Base-by-base conservation (phyloP, 2,113 vertebrate genomes). In the Elanoides forficatus region DNA sequence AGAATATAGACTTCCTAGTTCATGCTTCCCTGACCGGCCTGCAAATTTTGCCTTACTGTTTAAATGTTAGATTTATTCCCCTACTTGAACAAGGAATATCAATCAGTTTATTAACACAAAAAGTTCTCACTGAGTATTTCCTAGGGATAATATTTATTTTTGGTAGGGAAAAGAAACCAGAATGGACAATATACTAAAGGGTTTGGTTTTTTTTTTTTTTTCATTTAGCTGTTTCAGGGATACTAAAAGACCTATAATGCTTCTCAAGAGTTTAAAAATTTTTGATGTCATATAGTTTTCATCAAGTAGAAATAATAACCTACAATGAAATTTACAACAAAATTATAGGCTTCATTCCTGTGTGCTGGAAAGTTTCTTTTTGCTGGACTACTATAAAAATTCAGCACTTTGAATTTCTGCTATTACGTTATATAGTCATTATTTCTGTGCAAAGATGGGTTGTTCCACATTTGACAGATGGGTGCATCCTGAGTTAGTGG, bases 141-240 rank as follows among this genome's bases (percentile, higher is more conserved):
- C 7, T 40, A 47, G 53, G 14, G 14, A 45, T 68, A 75, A 14
- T 6, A 36, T n/a, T n/a, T 65, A 45, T 38, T 70, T 88, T 42
- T 43, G 5, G 0, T 25, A 20, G 5, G 43, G 36, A 56, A 72
- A 22, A 52, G 56, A 23, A 23, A 0, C 0, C 11, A 32, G 4
- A 58, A 30, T 34, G 4, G 10, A 3, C 9, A 43, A 18, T 60
- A 65, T 27, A 36, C 1, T 21, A 43, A 45, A 60, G 5, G 3
- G 1, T 10, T 45, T 43, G 5, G 3, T 10, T 2, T 4, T 55
- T 11, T 11, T 2, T 4, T 55, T 11, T 29, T 86, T 0, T 26
- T 45, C 6, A 0, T 8, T 66, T 75, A 85, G 7, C 4, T 34
- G 4, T 95, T 68, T 70, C 36, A 87, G 9, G 36, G 53, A 36